Percentiles rank a stretch among this genome's conserved stretches.
Evolutionary conservation across 1,140 invertebrate genomes (phyloP).

Genomic region (Lycorma delicatula): DNA sequence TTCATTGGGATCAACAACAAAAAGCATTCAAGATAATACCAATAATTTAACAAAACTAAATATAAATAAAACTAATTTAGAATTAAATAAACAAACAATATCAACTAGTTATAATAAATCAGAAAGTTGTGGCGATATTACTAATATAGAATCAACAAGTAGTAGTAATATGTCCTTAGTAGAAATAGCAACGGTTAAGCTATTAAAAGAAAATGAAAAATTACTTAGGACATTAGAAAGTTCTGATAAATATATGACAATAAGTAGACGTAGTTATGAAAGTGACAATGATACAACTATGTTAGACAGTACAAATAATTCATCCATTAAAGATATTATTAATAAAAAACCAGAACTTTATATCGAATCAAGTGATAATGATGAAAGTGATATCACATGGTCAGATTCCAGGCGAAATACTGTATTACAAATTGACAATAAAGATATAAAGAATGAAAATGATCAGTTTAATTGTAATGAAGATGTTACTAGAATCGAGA

Average conservation of each 20-base stretch:
- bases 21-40: too few relatives aligned
- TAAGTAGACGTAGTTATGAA: not conserved
- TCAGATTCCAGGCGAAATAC: conserved; percentile 27
- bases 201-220: not conserved
- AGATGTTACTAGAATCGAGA: conserved; percentile 23
- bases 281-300: not conserved
- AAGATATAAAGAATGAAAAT: not conserved
- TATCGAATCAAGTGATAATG: conserved; percentile 18
- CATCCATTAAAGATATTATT: too few relatives aligned
- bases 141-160: too few relatives aligned
- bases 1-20: too few relatives aligned
- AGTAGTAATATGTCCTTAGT: not conserved
- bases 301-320: too few relatives aligned
- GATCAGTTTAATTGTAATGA: not conserved
- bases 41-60: too few relatives aligned
- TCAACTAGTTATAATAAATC: too few relatives aligned
- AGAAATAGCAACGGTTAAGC: not conserved
- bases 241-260: not conserved
- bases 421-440: conserved; percentile 19
- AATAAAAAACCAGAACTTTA: conserved; percentile 14
- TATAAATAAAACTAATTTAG: too few relatives aligned
- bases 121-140: too few relatives aligned
- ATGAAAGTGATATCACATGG: conserved; percentile 23
- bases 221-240: not conserved
- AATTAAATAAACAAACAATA: too few relatives aligned